A percentile compares a stretch with the other conserved stretches of the same genome.
These are phyloP conservation scores for Drosophila demipolita DNA, from an alignment of 2,888 invertebrate genomes.

Conservation along the genomic window DNA sequence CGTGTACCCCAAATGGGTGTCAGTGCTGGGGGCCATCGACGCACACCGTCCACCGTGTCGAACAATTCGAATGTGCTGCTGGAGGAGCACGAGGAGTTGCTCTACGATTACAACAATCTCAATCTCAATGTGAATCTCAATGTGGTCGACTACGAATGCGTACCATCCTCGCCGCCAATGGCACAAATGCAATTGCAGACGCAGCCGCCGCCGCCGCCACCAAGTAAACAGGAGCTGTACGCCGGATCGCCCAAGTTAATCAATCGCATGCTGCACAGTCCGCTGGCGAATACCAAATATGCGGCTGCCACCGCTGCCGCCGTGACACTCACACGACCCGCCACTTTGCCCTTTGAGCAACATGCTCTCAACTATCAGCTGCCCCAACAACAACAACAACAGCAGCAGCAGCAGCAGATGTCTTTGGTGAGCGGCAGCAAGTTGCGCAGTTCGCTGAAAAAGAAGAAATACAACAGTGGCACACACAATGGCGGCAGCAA, in stretches of 20 bases:
- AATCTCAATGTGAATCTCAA: conserved; percentile 65
- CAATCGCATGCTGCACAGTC: conserved; percentile 76
- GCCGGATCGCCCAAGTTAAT: conserved; percentile 79
- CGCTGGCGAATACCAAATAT: conserved; percentile 71
- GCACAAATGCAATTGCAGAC: background rate
- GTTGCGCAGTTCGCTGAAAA: conserved; percentile 91
- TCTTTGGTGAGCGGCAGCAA: conserved; percentile 84
- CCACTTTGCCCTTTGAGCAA: conserved; percentile 85
- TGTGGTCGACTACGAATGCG: conserved; percentile 52
- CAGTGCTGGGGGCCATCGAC: conserved; percentile 87
- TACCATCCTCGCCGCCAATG: conserved; percentile 10
- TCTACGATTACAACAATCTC: conserved; percentile 81
- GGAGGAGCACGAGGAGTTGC: conserved; percentile 85
- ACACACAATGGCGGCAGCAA: conserved; percentile 77
- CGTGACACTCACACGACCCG: conserved; percentile 80
- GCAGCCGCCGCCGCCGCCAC: conserved; percentile 44
- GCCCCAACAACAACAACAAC: conserved; percentile 20
- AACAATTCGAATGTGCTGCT: conserved; percentile 84
- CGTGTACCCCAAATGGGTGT: conserved; percentile 85
- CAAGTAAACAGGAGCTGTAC: conserved; percentile 80
- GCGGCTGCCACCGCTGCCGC: conserved; percentile 25
- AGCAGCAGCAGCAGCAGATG: conserved; percentile 20
- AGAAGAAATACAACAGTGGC: conserved; percentile 86
- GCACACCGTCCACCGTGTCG: conserved; percentile 92
- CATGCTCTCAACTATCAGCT: conserved; percentile 55